phyloP scores from a whole-genome alignment of 2,888 invertebrate genomes.

The Oscheius onirici region DNA sequence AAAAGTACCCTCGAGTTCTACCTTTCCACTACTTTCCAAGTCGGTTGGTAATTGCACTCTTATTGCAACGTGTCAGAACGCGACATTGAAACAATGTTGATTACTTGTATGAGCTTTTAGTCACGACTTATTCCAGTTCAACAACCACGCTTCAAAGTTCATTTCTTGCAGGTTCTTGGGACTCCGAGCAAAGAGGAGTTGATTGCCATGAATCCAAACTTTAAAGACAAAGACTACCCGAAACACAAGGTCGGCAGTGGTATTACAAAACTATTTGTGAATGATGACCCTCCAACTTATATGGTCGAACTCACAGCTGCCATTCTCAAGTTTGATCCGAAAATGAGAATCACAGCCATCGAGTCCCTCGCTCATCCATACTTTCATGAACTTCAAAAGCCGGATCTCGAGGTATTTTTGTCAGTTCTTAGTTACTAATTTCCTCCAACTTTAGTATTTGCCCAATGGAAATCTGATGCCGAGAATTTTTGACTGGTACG shows the following conservation, averaged over 20 bases:
- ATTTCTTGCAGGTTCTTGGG: conserved; percentile 37
- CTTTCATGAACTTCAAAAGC: conserved; percentile 35
- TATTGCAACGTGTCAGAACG: background rate
- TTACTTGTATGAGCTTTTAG: background rate
- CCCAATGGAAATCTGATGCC: conserved; percentile 37
- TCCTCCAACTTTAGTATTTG: conserved; percentile 9
- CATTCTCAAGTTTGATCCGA: conserved; percentile 39
- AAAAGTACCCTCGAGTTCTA: too few species aligned
- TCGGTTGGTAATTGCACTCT: too few species aligned
- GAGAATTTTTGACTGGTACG: conserved; percentile 47
- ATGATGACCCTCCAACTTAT: background rate
- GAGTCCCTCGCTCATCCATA: conserved; percentile 38
- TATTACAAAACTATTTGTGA: conserved; percentile 22
- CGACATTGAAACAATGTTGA: background rate
- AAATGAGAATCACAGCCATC: conserved; percentile 35
- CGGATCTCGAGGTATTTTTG: conserved; percentile 16
- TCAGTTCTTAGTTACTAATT: background rate
- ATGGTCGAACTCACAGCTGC: conserved; percentile 32
- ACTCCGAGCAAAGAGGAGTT: conserved; percentile 44
- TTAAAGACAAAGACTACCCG: conserved; percentile 30
- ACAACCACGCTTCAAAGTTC: background rate
- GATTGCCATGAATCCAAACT: conserved; percentile 17
- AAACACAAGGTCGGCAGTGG: conserved; percentile 35
- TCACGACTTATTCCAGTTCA: background rate
- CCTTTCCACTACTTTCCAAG: too few species aligned